phyloP scores from a whole-genome alignment of 2,113 vertebrate species.

The Vidua chalybeata region DNA sequence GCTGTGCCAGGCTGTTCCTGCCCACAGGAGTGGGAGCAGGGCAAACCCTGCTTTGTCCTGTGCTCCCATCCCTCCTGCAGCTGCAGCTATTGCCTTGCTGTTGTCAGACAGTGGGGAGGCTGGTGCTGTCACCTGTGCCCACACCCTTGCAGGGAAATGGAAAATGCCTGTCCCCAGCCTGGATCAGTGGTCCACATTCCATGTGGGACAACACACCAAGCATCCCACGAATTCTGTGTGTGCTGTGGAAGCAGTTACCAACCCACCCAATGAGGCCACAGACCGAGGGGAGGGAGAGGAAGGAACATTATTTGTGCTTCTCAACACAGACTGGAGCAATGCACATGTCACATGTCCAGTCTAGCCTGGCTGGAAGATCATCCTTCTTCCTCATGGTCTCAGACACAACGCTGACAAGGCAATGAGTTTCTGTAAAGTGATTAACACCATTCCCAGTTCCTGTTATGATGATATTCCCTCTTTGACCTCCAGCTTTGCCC shows the following conservation, averaged over 20 bases:
- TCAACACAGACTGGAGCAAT: background rate
- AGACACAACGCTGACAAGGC: background rate
- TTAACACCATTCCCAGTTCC: background rate
- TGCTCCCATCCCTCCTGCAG: background rate
- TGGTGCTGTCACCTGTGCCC: background rate
- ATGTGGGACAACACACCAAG: background rate
- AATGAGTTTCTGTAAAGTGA: background rate
- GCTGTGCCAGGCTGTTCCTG: background rate
- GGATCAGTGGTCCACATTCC: background rate
- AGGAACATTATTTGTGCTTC: background rate
- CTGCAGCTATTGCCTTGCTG: background rate
- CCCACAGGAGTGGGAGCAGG: background rate
- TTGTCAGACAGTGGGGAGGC: accelerated
- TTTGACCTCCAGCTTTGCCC: background rate
- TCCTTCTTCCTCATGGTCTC: background rate
- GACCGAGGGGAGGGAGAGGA: accelerated
- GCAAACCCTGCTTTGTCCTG: background rate
- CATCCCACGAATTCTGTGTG: accelerated
- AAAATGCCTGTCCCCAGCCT: background rate
- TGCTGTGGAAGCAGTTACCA: accelerated
- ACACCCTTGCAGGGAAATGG: background rate
- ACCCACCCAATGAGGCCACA: background rate
- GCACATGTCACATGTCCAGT: background rate
- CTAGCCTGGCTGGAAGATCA: background rate
- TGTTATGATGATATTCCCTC: background rate